Evolutionary conservation across 2,888 invertebrate species (phyloP).

Genomic region (Thysanoteuthis rhombus): DNA sequence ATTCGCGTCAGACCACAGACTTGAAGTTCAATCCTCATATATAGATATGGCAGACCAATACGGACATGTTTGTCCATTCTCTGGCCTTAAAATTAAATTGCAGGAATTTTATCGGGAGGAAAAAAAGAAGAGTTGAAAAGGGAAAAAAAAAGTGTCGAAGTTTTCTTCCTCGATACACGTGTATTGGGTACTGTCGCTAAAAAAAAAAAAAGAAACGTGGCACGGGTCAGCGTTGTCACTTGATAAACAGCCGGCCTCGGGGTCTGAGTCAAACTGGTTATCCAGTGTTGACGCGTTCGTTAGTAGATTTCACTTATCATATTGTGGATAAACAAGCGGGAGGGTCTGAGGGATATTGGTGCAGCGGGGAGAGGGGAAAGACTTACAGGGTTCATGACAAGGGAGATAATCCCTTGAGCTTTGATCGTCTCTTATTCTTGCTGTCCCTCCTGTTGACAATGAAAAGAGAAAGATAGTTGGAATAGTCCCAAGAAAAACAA

Average conservation of each 20-base stretch:
- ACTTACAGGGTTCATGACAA: neutral
- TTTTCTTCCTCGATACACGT: neutral
- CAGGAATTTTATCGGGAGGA: neutral
- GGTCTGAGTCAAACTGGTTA: neutral
- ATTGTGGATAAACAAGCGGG: neutral
- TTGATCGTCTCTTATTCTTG: neutral
- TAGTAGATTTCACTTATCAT: neutral
- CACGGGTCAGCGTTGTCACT: no score
- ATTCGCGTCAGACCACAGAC: no score
- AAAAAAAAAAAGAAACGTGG: no score
- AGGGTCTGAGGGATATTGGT: neutral
- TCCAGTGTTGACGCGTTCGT: neutral
- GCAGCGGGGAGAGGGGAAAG: accelerated
- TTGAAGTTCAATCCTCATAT: no score
- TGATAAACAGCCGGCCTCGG: neutral
- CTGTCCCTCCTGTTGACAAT: neutral
- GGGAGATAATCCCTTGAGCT: slow-evolving; percentile 12
- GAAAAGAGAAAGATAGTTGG: no score
- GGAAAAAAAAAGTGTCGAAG: neutral
- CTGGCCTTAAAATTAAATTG: no score
- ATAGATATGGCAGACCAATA: no score
- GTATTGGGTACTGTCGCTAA: neutral
- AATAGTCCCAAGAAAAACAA: no score
- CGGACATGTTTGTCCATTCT: neutral
- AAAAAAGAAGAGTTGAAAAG: neutral